Evolutionary conservation across 2,888 invertebrate genomes (phyloP).

Genomic region (Cerastis leucographa): DNA sequence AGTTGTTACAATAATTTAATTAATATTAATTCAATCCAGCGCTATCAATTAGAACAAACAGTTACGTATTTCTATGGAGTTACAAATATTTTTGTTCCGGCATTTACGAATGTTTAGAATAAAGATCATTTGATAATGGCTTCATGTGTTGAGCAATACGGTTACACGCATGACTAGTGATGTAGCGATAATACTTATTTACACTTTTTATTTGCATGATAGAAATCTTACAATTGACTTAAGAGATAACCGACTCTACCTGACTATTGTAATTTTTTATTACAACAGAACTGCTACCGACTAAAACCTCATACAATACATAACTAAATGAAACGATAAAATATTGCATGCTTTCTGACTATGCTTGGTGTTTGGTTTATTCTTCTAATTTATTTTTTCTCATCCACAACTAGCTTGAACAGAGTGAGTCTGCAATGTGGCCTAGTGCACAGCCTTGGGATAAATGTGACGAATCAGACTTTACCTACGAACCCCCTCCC

Average conservation of each 20-base stretch:
- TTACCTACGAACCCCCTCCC: constrained; percentile 78
- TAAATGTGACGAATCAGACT: constrained; percentile 82
- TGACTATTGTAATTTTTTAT: neutral
- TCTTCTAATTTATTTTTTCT: constrained; percentile 73
- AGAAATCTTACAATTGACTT: neutral
- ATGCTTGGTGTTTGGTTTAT: constrained; percentile 61
- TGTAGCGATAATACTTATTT: constrained; percentile 2
- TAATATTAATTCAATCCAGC: no score
- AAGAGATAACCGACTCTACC: neutral
- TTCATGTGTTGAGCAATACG: neutral
- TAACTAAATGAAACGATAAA: neutral
- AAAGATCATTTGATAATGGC: neutral
- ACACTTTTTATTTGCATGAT: constrained; percentile 26
- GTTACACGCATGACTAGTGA: neutral
- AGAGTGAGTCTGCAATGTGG: constrained; percentile 82
- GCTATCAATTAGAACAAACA: no score
- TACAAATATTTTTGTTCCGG: neutral
- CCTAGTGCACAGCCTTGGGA: constrained; percentile 83
- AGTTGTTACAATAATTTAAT: no score
- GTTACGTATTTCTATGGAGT: neutral
- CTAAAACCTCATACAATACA: constrained; percentile 3
- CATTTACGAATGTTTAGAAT: neutral
- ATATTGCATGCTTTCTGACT: constrained; percentile 15
- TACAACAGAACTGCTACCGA: neutral
- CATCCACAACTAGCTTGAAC: constrained; percentile 86